Evolutionary conservation across 2,888 invertebrate genomes (phyloP).

Genomic region (Branchinecta sandiegonensis): DNA sequence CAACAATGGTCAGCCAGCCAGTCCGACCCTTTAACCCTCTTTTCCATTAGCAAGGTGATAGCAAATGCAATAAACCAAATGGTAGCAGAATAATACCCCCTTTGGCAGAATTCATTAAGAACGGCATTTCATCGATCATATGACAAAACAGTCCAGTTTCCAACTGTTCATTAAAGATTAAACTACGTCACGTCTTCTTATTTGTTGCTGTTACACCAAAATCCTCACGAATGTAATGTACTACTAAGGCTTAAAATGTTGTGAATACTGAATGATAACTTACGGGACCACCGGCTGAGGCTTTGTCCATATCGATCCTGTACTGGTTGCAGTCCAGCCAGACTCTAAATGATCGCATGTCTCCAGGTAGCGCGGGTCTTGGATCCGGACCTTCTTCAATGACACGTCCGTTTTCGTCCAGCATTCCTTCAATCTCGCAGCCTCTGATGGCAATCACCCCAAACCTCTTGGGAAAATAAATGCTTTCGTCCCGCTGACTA

Average conservation of each 20-base stretch:
- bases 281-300: conserved; percentile 64
- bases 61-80: too few species aligned
- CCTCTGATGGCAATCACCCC: conserved; percentile 63
- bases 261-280: neutral
- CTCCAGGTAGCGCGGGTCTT: conserved; percentile 68
- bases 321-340: conserved; percentile 97
- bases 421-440: conserved; percentile 96
- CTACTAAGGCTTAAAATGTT: conserved; percentile 26
- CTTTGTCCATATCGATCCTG: conserved; percentile 69
- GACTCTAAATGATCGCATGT: conserved; percentile 78
- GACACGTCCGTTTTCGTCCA: conserved; percentile 84
- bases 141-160: too few species aligned
- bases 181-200: too few species aligned
- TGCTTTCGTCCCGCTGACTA: conserved; percentile 44
- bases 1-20: too few species aligned
- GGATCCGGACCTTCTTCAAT: conserved; percentile 93
- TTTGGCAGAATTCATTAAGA: too few species aligned
- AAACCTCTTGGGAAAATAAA: conserved; percentile 88
- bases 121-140: too few species aligned
- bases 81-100: too few species aligned
- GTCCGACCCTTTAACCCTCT: too few species aligned
- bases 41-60: too few species aligned
- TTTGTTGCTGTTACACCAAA: too few species aligned
- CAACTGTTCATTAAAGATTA: too few species aligned
- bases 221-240: neutral